Evolutionary conservation across 1,140 invertebrate species (phyloP).

Genomic region (Hydropsyche tenuis): DNA sequence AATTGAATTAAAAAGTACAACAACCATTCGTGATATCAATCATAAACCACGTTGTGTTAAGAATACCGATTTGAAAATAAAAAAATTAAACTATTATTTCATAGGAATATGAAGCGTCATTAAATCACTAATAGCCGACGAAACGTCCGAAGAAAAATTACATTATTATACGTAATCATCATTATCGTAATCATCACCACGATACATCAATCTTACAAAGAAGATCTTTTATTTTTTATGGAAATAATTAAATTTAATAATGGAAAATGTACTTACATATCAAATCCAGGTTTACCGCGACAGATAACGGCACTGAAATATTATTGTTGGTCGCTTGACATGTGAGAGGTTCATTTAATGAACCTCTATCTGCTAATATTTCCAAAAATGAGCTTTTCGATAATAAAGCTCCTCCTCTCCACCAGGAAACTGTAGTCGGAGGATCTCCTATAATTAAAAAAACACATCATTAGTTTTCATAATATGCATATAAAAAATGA

Average conservation of each 20-base stretch:
- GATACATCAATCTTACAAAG: no score
- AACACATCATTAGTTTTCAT: not conserved
- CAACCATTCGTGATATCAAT: no score
- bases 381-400: slow-evolving; percentile 38
- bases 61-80: no score
- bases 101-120: no score
- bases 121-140: no score
- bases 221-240: no score
- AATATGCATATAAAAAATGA: not conserved
- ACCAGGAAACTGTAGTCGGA: slow-evolving; percentile 43
- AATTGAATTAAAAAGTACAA: no score
- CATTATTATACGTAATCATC: no score
- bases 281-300: slow-evolving; percentile 72
- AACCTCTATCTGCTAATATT: slow-evolving; percentile 55
- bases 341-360: slow-evolving; percentile 73
- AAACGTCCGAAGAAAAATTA: no score
- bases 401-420: slow-evolving; percentile 44
- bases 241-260: not conserved
- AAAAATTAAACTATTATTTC: no score
- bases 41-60: no score
- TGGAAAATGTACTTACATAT: slow-evolving; percentile 68
- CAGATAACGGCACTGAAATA: slow-evolving; percentile 70
- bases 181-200: no score
- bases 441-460: slow-evolving; percentile 42
- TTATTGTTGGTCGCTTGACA: slow-evolving; percentile 79